Evolutionary conservation across 2,113 vertebrate genomes (phyloP).

Genomic region (Notothenia coriiceps): DNA sequence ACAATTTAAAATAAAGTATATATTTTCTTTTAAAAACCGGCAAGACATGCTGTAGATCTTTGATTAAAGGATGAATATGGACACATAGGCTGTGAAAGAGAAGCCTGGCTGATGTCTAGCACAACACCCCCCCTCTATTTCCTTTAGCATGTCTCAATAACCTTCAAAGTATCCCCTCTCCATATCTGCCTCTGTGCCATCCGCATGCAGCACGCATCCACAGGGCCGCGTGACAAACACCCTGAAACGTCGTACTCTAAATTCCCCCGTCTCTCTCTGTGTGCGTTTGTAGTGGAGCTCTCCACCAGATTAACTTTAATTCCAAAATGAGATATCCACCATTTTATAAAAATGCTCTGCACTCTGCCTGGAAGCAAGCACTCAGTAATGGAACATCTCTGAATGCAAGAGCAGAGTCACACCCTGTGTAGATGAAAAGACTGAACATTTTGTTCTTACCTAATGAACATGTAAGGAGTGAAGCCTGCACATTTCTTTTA

Average conservation of each 20-base stretch:
- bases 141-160: conserved; percentile 55
- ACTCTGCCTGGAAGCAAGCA: conserved; percentile 34
- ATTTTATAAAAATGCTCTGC: conserved; percentile 32
- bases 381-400: conserved; percentile 36
- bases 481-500: not conserved
- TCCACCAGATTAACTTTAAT: conserved; percentile 68
- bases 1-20: too few relatives aligned
- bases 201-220: conserved; percentile 51
- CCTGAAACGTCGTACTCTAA: conserved; percentile 26
- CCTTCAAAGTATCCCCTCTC: conserved; percentile 60
- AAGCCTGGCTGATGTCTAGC: conserved; percentile 20
- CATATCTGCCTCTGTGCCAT: conserved; percentile 43
- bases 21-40: not conserved
- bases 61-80: conserved; percentile 49
- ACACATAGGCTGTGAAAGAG: conserved; percentile 44
- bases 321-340: conserved; percentile 64
- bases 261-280: conserved; percentile 29
- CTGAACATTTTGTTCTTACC: conserved; percentile 3
- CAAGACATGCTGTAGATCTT: conserved; percentile 22
- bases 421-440: conserved; percentile 40
- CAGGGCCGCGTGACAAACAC: conserved; percentile 57
- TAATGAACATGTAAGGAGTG: conserved; percentile 30
- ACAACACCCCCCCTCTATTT: not conserved
- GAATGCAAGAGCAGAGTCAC: conserved; percentile 19
- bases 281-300: conserved; percentile 47